Evolutionary conservation across 2,113 vertebrate genomes (phyloP).

Genomic region (Silurus asotus): DNA sequence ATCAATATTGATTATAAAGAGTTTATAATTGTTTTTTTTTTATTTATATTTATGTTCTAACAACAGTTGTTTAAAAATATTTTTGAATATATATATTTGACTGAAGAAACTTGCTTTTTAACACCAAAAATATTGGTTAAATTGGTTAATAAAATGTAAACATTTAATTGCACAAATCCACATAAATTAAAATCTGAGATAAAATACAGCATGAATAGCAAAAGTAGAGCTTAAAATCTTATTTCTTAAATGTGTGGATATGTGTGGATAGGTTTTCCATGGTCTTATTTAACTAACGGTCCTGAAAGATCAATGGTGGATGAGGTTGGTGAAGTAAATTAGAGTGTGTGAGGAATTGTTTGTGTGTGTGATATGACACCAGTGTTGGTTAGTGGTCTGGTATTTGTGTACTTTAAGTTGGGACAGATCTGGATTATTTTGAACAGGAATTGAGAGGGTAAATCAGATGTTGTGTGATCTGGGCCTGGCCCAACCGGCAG

Average conservation of each 20-base stretch:
- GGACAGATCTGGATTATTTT: conserved; percentile 33
- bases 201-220: background rate
- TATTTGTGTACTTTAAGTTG: conserved; percentile 38
- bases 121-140: background rate
- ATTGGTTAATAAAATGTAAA: background rate
- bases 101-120: background rate
- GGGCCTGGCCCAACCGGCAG: background rate
- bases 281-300: conserved; percentile 61
- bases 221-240: background rate
- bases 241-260: conserved; percentile 10
- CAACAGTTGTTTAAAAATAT: background rate
- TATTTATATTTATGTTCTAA: background rate
- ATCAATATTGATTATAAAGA: background rate
- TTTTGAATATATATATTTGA: background rate
- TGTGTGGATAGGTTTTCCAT: conserved; percentile 45
- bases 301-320: conserved; percentile 5
- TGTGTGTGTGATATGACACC: background rate
- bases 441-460: conserved; percentile 15
- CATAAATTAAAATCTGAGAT: background rate
- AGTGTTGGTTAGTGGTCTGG: background rate
- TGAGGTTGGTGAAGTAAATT: conserved; percentile 9
- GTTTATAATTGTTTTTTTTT: background rate
- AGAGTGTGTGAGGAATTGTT: conserved; percentile 18
- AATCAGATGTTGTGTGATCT: conserved; percentile 37
- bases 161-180: background rate